phyloP scores from a whole-genome alignment of 2,888 invertebrate genomes.

The Incurvaria masculella region DNA sequence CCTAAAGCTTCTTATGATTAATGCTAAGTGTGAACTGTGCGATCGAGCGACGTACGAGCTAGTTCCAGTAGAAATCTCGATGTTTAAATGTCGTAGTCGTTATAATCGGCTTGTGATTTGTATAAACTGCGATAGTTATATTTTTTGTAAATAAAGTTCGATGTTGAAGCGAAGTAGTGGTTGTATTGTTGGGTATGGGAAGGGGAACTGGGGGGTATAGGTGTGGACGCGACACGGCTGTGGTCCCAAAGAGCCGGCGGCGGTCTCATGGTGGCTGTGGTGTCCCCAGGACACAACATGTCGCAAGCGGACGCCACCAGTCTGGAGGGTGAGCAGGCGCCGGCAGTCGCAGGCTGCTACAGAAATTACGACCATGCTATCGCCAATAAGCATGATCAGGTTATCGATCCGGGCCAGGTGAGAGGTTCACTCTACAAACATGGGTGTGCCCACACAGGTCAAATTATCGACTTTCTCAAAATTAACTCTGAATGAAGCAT shows the following conservation, averaged over 20 bases:
- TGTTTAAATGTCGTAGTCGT: not conserved
- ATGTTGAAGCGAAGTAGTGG: not conserved
- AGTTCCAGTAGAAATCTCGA: not conserved
- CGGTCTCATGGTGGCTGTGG: slow-evolving; percentile 47
- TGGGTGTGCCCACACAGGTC: no score
- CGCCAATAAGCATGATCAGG: slow-evolving; percentile 37
- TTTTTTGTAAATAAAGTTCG: not conserved
- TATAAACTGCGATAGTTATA: not conserved
- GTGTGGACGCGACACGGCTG: not conserved
- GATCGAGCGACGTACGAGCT: not conserved
- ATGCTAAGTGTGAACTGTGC: slow-evolving; percentile 18
- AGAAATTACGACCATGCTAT: slow-evolving; percentile 72
- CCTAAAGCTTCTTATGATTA: slow-evolving; percentile 54
- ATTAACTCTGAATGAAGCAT: no score
- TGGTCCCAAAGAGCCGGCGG: not conserved
- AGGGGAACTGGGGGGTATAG: not conserved
- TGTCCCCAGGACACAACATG: slow-evolving; percentile 83
- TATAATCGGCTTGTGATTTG: not conserved
- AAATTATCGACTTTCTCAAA: no score
- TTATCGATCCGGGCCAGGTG: slow-evolving; percentile 42
- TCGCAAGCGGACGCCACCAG: slow-evolving; percentile 87
- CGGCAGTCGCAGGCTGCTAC: slow-evolving; percentile 74
- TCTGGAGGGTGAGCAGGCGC: slow-evolving; percentile 70
- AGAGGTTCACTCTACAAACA: slow-evolving; percentile 19
- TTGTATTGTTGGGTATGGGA: not conserved